Conservation (phyloP, 53 echinoderm and acorn worm genomes). For the Hippasteria phrygiana region DNA sequence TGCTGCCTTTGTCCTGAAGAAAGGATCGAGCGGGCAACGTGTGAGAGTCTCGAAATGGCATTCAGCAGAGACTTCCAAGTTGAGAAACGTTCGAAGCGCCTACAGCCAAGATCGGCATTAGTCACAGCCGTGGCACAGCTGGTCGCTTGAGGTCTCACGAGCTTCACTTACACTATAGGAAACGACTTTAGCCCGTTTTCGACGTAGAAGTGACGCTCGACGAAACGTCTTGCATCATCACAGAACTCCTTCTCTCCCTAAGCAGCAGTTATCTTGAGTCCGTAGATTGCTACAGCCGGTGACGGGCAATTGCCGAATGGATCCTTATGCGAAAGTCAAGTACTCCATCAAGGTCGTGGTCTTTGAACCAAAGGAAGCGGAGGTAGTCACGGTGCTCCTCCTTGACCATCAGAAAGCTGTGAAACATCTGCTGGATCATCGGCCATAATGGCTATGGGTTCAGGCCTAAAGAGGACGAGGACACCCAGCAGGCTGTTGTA, state of each 20-base stretch:
- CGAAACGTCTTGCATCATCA: constrained; percentile 23
- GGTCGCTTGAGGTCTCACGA: constrained; percentile 19
- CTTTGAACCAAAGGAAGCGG: constrained; percentile 55
- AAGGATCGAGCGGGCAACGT: constrained; percentile 35
- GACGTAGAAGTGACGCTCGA: constrained; percentile 78
- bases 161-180: constrained; percentile 15
- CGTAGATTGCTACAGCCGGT: constrained; percentile 64
- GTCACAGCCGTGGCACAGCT: constrained; percentile 14
- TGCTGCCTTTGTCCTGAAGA: not conserved
- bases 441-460: constrained; percentile 42
- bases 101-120: not conserved
- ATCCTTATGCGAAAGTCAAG: constrained; percentile 48
- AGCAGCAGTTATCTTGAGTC: constrained; percentile 55
- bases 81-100: constrained; percentile 52
- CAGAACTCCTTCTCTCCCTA: constrained; percentile 36
- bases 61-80: constrained; percentile 21
- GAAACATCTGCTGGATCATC: constrained; percentile 54
- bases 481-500: too few relatives aligned
- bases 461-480: constrained; percentile 32
- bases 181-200: constrained; percentile 68
- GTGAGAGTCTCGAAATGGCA: constrained; percentile 31
- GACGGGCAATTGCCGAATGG: constrained; percentile 66
- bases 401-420: constrained; percentile 27
- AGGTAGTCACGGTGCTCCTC: constrained; percentile 48
- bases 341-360: constrained; percentile 46